A percentile compares a stretch with the other conserved stretches of the same genome.
Evolutionary conservation across 2,113 vertebrate genomes (phyloP).

Genomic region (Oxyruncus cristatus): DNA sequence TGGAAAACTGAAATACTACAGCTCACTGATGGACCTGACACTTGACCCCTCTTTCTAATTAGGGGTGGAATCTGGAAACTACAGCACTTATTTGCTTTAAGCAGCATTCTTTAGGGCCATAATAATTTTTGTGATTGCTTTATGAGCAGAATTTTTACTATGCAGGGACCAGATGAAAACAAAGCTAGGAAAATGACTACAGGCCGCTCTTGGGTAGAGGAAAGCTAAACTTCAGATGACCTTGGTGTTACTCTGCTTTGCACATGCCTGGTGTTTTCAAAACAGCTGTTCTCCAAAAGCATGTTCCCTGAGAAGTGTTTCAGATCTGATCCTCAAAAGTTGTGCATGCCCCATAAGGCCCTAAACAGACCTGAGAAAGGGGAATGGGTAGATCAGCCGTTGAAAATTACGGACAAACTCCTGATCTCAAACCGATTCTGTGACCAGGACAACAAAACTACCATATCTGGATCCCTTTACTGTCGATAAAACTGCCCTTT

Average conservation of each 20-base stretch:
- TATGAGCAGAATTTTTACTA: slow-evolving; percentile 25
- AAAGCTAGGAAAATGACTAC: slow-evolving; percentile 9
- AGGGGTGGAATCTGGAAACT: slow-evolving; percentile 43
- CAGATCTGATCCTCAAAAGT: not conserved
- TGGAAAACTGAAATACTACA: slow-evolving; percentile 42
- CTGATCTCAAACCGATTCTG: not conserved
- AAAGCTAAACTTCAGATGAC: slow-evolving; percentile 54
- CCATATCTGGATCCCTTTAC: not conserved
- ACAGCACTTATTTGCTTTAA: slow-evolving; percentile 49
- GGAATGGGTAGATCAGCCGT: not conserved
- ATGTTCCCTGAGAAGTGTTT: slow-evolving; percentile 9
- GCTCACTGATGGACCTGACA: slow-evolving; percentile 42
- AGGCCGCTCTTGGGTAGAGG: not conserved
- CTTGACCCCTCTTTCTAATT: slow-evolving; percentile 57
- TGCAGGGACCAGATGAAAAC: slow-evolving; percentile 11
- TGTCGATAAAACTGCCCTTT: not conserved
- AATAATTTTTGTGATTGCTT: slow-evolving; percentile 46
- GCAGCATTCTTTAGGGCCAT: slow-evolving; percentile 35
- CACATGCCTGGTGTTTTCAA: slow-evolving; percentile 23
- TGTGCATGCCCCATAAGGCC: not conserved
- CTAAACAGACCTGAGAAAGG: not conserved
- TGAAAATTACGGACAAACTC: not conserved
- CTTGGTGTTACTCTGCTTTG: slow-evolving; percentile 30
- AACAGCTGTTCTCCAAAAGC: slow-evolving; percentile 52
- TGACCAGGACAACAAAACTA: not conserved